phyloP scores from a whole-genome alignment of 1,140 invertebrate species.

The Zaprionus ghesquierei region DNA sequence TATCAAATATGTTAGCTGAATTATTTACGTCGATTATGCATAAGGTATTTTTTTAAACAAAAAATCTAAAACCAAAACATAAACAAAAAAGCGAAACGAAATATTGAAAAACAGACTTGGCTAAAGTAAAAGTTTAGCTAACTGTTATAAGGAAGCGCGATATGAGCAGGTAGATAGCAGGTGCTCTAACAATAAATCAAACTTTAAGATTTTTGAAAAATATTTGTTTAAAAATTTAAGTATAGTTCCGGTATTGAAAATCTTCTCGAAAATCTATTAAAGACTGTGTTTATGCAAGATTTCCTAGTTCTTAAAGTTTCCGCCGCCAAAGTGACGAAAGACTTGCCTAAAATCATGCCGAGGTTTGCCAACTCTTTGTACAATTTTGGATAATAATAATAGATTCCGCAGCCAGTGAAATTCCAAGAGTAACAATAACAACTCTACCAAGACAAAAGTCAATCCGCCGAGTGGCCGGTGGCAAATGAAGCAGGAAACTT shows the following conservation, averaged over 20 bases:
- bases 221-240: background rate
- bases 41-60: background rate
- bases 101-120: constrained; percentile 8
- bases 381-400: constrained; percentile 34
- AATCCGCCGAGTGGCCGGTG: constrained; percentile 48
- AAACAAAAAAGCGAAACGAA: constrained; percentile 16
- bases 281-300: background rate
- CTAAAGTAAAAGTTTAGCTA: background rate
- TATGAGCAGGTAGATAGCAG: background rate
- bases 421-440: constrained; percentile 27
- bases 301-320: background rate
- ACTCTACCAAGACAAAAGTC: constrained; percentile 43
- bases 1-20: constrained; percentile 57
- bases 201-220: background rate
- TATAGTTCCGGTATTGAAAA: background rate
- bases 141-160: background rate
- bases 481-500: constrained; percentile 69
- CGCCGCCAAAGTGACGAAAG: background rate
- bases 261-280: background rate
- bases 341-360: constrained; percentile 20
- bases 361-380: constrained; percentile 8
- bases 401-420: constrained; percentile 38
- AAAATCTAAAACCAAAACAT: constrained; percentile 15
- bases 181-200: background rate
- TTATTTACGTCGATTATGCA: constrained; percentile 52